Conservation (phyloP, 2,888 invertebrate species). For the Odontocolon sp. region DNA sequence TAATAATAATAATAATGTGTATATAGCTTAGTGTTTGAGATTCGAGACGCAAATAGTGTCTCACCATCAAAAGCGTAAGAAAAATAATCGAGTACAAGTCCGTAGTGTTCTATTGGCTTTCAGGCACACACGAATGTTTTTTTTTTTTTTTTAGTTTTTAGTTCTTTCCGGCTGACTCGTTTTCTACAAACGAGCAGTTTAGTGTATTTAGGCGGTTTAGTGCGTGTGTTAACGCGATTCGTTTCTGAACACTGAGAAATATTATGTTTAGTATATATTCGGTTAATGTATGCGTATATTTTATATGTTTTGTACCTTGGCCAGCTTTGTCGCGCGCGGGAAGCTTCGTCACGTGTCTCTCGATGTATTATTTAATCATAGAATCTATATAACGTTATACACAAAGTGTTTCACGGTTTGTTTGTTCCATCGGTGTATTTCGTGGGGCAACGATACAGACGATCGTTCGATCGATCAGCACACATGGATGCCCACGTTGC, state of each 20-base stretch:
- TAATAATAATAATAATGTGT: conserved; percentile 39
- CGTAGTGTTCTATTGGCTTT: conserved; percentile 56
- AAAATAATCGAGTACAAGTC: conserved; percentile 58
- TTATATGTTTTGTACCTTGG: conserved; percentile 57
- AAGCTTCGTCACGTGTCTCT: conserved; percentile 46
- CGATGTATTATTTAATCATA: conserved; percentile 47
- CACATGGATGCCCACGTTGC: conserved; percentile 18
- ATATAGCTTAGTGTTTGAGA: conserved; percentile 38
- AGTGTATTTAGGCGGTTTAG: conserved; percentile 58
- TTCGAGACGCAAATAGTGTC: too few species aligned
- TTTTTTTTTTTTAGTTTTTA: conserved; percentile 27
- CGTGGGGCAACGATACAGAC: conserved; percentile 10
- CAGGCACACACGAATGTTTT: conserved; percentile 55
- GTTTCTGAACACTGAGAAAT: conserved; percentile 63
- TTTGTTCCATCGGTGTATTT: conserved; percentile 2
- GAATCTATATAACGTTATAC: conserved; percentile 17
- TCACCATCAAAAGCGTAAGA: conserved; percentile 53
- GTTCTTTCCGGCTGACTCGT: conserved; percentile 13
- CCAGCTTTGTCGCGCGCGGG: conserved; percentile 45
- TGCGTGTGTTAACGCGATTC: conserved; percentile 54
- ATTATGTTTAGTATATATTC: conserved; percentile 36
- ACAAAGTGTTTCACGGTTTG: background rate
- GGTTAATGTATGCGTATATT: conserved; percentile 25
- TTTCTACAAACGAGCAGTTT: conserved; percentile 52
- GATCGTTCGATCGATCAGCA: conserved; percentile 9